A percentile compares a stretch with the other conserved stretches of the same genome.
These are phyloP conservation scores for Teleiodes luculella DNA, from an alignment of 2,888 invertebrate species.

Conservation along the genomic window DNA sequence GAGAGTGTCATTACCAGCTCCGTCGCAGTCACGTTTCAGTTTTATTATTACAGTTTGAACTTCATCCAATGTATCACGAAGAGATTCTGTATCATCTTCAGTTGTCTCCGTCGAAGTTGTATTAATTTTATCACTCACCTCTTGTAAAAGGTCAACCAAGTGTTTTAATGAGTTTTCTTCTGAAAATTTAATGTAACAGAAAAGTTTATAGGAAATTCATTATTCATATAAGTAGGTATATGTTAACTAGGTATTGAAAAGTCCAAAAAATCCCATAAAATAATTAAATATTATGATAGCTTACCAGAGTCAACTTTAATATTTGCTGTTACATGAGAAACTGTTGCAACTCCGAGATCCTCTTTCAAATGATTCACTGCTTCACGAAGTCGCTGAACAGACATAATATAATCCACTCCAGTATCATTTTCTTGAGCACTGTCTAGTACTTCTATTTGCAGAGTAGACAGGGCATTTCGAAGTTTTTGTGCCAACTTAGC, in stretches of 20 bases:
- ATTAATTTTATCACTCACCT: conserved; percentile 50
- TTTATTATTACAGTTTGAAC: conserved; percentile 69
- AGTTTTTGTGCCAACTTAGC: conserved; percentile 29
- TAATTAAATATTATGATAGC: conserved; percentile 7
- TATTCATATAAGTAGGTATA: too few species aligned
- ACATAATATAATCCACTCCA: conserved; percentile 28
- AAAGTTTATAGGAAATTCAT: too few species aligned
- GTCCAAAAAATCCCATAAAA: background rate
- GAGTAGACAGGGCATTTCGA: conserved; percentile 24
- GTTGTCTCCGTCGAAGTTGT: conserved; percentile 30
- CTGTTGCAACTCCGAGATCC: conserved; percentile 33
- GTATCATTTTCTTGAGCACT: conserved; percentile 29
- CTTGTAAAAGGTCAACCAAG: conserved; percentile 49
- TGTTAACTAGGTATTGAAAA: too few species aligned
- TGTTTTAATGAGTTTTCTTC: conserved; percentile 45
- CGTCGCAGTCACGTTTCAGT: conserved; percentile 61
- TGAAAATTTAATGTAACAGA: conserved; percentile 20
- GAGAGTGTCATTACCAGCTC: conserved; percentile 53
- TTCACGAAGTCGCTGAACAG: conserved; percentile 36
- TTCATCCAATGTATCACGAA: conserved; percentile 63
- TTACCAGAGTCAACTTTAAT: conserved; percentile 19
- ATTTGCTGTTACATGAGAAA: conserved; percentile 23
- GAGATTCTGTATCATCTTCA: conserved; percentile 43
- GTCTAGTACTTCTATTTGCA: conserved; percentile 35
- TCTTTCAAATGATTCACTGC: conserved; percentile 43